These are phyloP conservation scores for Hydrozoanthus gracilis DNA, from an alignment of 92 coral and sea anemone genomes.

Conservation along the genomic window DNA sequence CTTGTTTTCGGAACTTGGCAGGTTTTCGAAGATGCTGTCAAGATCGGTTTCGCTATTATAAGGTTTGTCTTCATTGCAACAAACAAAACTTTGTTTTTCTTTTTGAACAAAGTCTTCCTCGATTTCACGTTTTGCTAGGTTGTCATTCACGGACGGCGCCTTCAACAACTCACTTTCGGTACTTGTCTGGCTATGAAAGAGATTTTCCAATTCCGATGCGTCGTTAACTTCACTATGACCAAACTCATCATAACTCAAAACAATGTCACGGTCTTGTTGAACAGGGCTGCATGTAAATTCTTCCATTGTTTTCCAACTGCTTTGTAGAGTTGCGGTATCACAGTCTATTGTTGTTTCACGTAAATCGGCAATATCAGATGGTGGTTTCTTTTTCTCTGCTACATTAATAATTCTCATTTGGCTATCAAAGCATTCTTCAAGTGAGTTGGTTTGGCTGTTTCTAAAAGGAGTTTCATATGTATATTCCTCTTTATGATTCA, in stretches of 20 bases:
- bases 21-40: neutral
- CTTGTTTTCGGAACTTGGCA: neutral
- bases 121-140: neutral
- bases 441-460: neutral
- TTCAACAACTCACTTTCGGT: neutral
- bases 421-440: constrained; percentile 12
- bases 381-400: neutral
- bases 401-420: constrained; percentile 22
- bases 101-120: neutral
- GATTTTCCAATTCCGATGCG: neutral
- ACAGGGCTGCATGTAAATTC: constrained; percentile 4
- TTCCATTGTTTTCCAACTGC: neutral
- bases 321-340: neutral
- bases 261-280: neutral
- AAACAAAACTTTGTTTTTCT: neutral
- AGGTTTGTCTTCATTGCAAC: neutral
- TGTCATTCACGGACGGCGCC: neutral
- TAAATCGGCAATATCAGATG: neutral
- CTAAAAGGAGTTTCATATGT: neutral
- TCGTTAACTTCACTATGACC: neutral
- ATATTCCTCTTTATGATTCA: neutral
- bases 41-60: neutral
- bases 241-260: neutral
- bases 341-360: neutral
- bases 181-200: neutral